Evolutionary conservation across 2,797 vertebrate species (phyloP), one percentile per base, ranked within the genome.

Genomic region (Etheostoma nigrum): DNA sequence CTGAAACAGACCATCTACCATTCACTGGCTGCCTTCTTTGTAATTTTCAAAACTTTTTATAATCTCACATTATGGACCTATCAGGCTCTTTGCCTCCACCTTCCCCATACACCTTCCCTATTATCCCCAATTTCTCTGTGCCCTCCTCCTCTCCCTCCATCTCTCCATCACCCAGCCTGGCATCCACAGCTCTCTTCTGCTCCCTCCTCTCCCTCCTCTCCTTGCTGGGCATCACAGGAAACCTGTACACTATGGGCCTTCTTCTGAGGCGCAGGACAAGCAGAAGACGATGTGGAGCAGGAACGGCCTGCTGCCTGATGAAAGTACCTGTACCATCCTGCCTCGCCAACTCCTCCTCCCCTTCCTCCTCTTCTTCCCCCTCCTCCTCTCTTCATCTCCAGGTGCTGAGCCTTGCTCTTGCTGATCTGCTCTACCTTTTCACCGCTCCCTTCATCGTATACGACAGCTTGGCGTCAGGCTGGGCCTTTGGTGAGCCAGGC

Each of bases 391-490:
- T 97, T 70, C 92, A 96, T 65, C 92, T 95, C 58, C 96, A 97
- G 93, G 94, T 97, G 67, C 86, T 96, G 84, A 96, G 96, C 76
- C 93, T 97, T 8, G 96, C 96, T 23, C 86, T 96, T 44, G 96
- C 96, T 0, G 96, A 97, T 72, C 93, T 97, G 51, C 92, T 97
- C 33, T 97, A 97, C 90, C 95, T 97, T 15, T 96, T 95, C 78
- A 96, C 96, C 0, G 94, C 95, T 16, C 96, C 96, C 47, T 97
- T 97, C 91, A 96, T 97, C 0, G 96, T 96, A 36, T 96, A 96
- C 6, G 95, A 96, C 85, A 96, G 95, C 74, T 88, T 97, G 81
- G 95, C 92, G 0, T 94, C 95, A 0, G 95, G 96, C 61, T 97
- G 96, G 96, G 94, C 94, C 9, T 97, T 97, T 0, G 96, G 96